A percentile compares a stretch with the other conserved stretches of the same genome.
Conservation (phyloP, 1,140 invertebrate genomes). For the Chrysopa pallens region DNA sequence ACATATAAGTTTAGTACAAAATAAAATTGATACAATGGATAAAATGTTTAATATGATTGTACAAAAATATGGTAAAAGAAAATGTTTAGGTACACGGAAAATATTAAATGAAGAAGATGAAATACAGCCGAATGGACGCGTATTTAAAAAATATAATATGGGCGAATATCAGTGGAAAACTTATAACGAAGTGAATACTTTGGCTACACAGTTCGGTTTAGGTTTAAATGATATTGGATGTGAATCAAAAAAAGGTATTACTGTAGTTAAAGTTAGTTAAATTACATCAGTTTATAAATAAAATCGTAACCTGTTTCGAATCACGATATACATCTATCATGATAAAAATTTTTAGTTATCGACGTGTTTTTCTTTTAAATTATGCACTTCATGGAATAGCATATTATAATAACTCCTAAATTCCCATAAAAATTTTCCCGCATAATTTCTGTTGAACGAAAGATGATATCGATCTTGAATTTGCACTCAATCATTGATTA, state of each 20-base stretch:
- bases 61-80: slow-evolving; percentile 47
- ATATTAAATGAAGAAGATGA: slow-evolving; percentile 89
- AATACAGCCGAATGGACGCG: slow-evolving; percentile 75
- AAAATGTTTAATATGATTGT: slow-evolving; percentile 65
- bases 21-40: slow-evolving; percentile 73
- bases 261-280: no score
- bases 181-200: slow-evolving; percentile 57
- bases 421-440: no score
- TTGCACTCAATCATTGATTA: no score
- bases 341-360: no score
- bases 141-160: slow-evolving; percentile 95
- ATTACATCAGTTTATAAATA: no score
- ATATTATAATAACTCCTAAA: no score
- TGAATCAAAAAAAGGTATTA: slow-evolving; percentile 43
- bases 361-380: no score
- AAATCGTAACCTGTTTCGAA: no score
- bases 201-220: slow-evolving; percentile 57
- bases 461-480: no score
- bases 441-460: no score
- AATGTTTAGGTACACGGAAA: slow-evolving; percentile 77
- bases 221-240: slow-evolving; percentile 53
- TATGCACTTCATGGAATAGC: no score
- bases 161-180: slow-evolving; percentile 87
- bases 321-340: no score
- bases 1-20: slow-evolving; percentile 49